Conservation (phyloP, 1,140 invertebrate genomes). For the Dreissena rostriformis region DNA sequence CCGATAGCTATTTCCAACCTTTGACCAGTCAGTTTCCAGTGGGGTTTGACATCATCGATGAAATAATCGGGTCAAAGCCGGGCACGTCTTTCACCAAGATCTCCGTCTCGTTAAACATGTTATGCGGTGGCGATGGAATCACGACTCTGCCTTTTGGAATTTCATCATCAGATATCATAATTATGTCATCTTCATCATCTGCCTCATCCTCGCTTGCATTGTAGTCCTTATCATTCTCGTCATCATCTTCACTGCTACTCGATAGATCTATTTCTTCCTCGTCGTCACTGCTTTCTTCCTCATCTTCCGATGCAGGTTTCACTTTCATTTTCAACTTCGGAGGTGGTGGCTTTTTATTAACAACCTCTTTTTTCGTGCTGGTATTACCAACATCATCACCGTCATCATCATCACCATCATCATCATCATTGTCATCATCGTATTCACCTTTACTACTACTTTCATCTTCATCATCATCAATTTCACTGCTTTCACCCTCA, state of each 20-base stretch:
- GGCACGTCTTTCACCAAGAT: conserved; percentile 42
- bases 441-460: conserved; percentile 1
- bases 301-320: not conserved
- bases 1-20: not conserved
- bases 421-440: conserved; percentile 11
- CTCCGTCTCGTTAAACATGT: conserved; percentile 7
- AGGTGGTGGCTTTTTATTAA: not conserved
- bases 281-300: conserved; percentile 26
- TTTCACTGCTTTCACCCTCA: conserved; percentile 25
- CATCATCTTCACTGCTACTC: conserved; percentile 36
- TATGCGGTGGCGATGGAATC: conserved; percentile 40
- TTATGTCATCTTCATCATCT: conserved; percentile 42
- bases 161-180: conserved; percentile 45
- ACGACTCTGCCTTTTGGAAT: conserved; percentile 38
- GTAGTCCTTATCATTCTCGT: conserved; percentile 11
- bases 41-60: conserved; percentile 9
- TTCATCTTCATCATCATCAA: conserved; percentile 10
- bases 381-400: not conserved
- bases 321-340: not conserved
- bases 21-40: not conserved
- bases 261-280: conserved; percentile 26
- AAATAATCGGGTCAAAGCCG: conserved; percentile 37
- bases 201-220: conserved; percentile 32
- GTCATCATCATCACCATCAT: not conserved
- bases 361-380: not conserved